Evolutionary conservation across 2,113 vertebrate species (phyloP).

Genomic region (Nothoprocta pentlandii): DNA sequence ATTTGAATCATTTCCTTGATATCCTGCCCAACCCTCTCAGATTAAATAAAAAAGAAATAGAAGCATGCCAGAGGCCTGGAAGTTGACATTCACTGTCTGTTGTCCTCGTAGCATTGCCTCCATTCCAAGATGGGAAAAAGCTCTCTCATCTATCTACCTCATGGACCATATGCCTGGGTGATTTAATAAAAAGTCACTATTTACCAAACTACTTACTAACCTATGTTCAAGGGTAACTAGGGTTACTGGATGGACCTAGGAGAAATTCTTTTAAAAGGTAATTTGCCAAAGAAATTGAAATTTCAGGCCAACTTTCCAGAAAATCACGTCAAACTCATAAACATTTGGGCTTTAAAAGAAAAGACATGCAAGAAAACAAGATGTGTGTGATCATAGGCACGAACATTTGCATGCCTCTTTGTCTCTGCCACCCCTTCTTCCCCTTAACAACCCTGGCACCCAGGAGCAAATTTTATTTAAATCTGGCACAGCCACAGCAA

Average conservation of each 20-base stretch:
- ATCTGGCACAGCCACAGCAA: background rate
- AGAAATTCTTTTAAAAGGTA: background rate
- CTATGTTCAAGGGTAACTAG: background rate
- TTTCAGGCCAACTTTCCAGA: background rate
- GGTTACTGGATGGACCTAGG: background rate
- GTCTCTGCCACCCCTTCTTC: background rate
- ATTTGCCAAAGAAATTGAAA: constrained; percentile 22
- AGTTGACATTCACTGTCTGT: background rate
- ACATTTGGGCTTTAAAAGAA: background rate
- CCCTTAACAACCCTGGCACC: background rate
- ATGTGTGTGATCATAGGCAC: background rate
- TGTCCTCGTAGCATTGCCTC: background rate
- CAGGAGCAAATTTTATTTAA: background rate
- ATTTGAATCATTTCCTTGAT: background rate
- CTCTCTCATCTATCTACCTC: background rate
- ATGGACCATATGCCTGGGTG: background rate
- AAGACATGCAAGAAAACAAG: background rate
- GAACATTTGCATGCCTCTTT: background rate
- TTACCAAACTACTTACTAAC: constrained; percentile 1
- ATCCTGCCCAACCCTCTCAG: background rate
- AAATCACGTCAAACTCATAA: constrained; percentile 8
- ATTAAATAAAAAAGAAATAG: background rate
- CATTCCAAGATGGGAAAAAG: background rate
- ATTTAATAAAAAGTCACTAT: background rate
- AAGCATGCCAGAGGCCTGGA: background rate